Evolutionary conservation across 2,797 vertebrate genomes (phyloP).

Genomic region (Pangasius djambal): DNA sequence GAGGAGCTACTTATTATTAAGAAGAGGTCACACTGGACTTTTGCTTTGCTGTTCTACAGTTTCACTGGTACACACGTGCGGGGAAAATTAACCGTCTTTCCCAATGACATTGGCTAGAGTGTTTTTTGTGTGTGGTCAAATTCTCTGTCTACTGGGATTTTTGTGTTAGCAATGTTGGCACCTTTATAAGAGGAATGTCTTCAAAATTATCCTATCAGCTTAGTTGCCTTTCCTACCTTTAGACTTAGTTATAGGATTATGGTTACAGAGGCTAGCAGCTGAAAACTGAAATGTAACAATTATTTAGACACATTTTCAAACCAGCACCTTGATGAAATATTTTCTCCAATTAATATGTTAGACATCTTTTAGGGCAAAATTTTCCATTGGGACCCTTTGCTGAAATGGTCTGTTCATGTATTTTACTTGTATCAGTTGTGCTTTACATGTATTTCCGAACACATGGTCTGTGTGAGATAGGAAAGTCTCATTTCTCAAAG

Average conservation of each 20-base stretch:
- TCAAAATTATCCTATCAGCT: not conserved
- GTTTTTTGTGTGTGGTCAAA: not conserved
- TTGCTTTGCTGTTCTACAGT: not conserved
- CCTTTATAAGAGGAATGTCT: conserved; percentile 5
- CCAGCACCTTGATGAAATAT: conserved; percentile 41
- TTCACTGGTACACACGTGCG: not conserved
- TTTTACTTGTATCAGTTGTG: conserved; percentile 16
- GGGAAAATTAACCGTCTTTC: not conserved
- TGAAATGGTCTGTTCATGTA: conserved; percentile 12
- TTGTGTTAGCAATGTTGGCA: not conserved
- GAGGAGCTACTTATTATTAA: not conserved
- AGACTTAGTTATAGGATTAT: not conserved
- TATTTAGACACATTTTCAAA: conserved; percentile 34
- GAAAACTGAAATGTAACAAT: conserved; percentile 8
- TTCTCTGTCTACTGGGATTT: not conserved
- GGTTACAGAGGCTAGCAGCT: conserved; percentile 18
- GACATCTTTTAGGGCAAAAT: conserved; percentile 8
- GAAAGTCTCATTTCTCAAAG: conserved; percentile 22
- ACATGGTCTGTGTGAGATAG: conserved; percentile 17
- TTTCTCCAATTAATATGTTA: conserved; percentile 8
- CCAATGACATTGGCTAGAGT: not conserved
- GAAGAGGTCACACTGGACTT: not conserved
- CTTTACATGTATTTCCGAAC: conserved; percentile 23
- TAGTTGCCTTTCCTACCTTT: not conserved
- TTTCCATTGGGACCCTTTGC: conserved; percentile 13